Percentiles rank a stretch among this genome's conserved stretches.
Conservation (phyloP, 2,797 vertebrate genomes). For the Hybognathus amarus region DNA sequence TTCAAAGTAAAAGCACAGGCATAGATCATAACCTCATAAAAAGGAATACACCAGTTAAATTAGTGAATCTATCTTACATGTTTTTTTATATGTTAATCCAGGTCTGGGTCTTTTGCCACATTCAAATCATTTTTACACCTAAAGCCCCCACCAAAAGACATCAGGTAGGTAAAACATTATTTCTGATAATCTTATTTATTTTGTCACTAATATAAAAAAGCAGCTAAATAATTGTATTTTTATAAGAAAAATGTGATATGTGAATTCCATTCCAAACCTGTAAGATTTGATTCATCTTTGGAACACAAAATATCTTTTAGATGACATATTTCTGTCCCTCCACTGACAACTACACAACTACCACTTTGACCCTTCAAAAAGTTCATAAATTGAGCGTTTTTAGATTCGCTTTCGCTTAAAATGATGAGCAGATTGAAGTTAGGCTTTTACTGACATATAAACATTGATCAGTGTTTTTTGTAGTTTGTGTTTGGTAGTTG, state of each 20-base stretch:
- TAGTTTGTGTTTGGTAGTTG: too few relatives aligned
- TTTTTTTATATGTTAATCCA: neutral
- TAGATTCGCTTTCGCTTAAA: too few relatives aligned
- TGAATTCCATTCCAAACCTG: neutral
- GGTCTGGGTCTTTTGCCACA: constrained; percentile 26
- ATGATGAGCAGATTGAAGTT: too few relatives aligned
- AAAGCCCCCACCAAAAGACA: neutral
- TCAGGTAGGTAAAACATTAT: constrained; percentile 44
- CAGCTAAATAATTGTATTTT: neutral
- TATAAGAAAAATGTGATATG: neutral
- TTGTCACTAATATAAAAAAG: neutral
- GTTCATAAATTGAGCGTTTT: too few relatives aligned
- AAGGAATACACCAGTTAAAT: neutral
- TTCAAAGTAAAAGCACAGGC: neutral
- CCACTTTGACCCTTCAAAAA: too few relatives aligned
- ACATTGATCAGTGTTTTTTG: too few relatives aligned
- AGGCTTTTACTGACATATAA: too few relatives aligned
- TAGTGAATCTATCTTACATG: neutral
- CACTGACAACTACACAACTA: too few relatives aligned
- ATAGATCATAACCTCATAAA: neutral
- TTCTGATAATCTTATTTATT: neutral
- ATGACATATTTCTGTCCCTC: too few relatives aligned
- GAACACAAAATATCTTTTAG: too few relatives aligned
- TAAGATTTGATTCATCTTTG: too few relatives aligned
- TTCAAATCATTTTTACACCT: constrained; percentile 42